These are phyloP conservation scores for Artibeus lituratus DNA, from an alignment of 2,797 vertebrate species.

Conservation along the genomic window DNA sequence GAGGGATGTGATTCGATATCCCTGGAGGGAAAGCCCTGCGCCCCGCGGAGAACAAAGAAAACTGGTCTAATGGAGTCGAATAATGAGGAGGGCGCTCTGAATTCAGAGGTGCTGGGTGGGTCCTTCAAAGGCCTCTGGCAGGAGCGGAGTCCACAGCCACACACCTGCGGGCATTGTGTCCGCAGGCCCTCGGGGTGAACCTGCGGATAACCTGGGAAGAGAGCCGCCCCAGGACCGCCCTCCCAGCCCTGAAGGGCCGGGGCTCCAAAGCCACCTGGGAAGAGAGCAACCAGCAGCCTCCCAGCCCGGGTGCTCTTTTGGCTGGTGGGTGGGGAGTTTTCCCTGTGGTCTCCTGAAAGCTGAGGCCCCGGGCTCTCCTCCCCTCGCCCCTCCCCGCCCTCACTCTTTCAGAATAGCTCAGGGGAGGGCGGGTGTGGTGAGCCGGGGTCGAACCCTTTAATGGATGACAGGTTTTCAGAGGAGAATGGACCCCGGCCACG, in stretches of 20 bases:
- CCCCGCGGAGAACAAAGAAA: conserved; percentile 61
- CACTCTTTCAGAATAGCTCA: not conserved
- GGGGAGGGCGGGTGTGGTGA: not conserved
- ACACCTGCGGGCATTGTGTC: conserved; percentile 60
- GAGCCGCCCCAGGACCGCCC: not conserved
- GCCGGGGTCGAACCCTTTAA: not conserved
- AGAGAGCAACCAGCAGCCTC: not conserved
- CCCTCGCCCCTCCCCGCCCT: not conserved
- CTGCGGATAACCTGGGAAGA: not conserved
- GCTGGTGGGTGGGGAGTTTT: not conserved
- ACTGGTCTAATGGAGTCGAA: conserved; percentile 42
- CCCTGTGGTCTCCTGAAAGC: not conserved
- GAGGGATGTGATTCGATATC: conserved; percentile 56
- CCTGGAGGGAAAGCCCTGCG: conserved; percentile 28
- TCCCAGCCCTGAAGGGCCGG: conserved; percentile 37
- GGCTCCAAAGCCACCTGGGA: conserved; percentile 43
- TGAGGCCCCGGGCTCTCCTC: not conserved
- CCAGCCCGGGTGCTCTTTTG: conserved; percentile 17
- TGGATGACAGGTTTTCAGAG: not conserved
- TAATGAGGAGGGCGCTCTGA: not conserved
- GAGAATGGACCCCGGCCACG: not conserved
- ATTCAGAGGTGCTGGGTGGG: not conserved
- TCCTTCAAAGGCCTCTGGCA: conserved; percentile 31
- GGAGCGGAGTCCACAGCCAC: not conserved
- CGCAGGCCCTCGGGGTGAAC: not conserved